Percentiles rank a stretch among this genome's conserved stretches.
Evolutionary conservation across 1,140 invertebrate species (phyloP).

Genomic region (Temnothorax longispinosus): DNA sequence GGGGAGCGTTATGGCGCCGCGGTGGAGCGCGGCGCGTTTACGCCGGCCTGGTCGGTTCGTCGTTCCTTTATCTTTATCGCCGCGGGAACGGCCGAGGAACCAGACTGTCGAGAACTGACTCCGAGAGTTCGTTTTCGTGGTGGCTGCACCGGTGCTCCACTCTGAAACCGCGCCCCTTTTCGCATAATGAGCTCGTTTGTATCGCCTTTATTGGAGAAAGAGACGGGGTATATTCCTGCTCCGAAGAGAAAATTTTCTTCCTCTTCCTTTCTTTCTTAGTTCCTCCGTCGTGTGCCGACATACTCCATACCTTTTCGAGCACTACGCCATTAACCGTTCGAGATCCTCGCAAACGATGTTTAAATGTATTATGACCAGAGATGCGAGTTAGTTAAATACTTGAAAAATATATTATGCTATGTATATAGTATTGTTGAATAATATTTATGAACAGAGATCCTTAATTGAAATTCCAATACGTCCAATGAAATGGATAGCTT

Average conservation of each 20-base stretch:
- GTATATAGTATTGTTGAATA: neutral
- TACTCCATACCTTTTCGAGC: conserved; percentile 23
- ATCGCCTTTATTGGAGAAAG: conserved; percentile 63
- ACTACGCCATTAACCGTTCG: conserved; percentile 35
- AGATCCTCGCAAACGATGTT: conserved; percentile 32
- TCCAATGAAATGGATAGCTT: neutral
- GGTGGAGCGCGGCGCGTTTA: conserved; percentile 49
- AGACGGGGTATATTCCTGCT: conserved; percentile 31
- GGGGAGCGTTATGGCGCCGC: conserved; percentile 48
- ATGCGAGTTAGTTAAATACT: conserved; percentile 27
- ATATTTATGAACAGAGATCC: neutral
- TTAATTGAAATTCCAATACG: neutral
- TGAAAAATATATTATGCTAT: neutral
- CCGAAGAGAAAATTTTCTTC: conserved; percentile 49
- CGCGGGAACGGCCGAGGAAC: conserved; percentile 55
- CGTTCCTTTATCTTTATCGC: conserved; percentile 66
- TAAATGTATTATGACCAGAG: conserved; percentile 4
- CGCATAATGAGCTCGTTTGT: conserved; percentile 69
- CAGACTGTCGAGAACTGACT: conserved; percentile 54
- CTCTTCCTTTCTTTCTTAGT: conserved; percentile 14
- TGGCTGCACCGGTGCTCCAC: conserved; percentile 43
- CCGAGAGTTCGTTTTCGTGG: conserved; percentile 43
- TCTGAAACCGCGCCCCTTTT: conserved; percentile 47
- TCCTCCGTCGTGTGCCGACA: neutral
- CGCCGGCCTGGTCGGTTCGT: conserved; percentile 33